Conservation (phyloP, 2,888 invertebrate species). For the Drosophila mettleri region DNA sequence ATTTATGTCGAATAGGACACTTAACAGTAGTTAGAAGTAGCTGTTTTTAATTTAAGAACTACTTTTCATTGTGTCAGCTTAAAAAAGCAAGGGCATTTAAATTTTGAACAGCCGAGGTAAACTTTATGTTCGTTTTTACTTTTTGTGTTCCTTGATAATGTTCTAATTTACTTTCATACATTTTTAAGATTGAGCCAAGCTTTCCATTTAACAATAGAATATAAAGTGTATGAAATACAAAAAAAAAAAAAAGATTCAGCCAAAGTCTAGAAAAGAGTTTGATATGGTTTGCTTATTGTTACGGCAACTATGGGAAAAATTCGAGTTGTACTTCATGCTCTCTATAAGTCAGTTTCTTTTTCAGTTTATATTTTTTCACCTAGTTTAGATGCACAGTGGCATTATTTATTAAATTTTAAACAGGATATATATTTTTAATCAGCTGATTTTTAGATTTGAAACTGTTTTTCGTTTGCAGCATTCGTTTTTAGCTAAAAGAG, state of each 20-base stretch:
- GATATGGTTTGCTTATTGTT: constrained; percentile 26
- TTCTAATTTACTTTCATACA: background rate
- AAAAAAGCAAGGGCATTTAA: constrained; percentile 28
- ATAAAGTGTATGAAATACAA: constrained; percentile 9
- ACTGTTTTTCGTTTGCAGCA: constrained; percentile 58
- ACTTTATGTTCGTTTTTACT: background rate
- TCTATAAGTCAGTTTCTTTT: constrained; percentile 36
- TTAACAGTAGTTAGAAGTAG: too few relatives aligned
- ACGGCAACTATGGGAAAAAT: constrained; percentile 46
- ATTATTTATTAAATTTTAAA: constrained; percentile 62
- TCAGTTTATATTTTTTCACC: constrained; percentile 49
- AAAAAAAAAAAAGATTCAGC: constrained; percentile 71
- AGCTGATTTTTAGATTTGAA: constrained; percentile 45
- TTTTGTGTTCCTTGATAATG: constrained; percentile 1
- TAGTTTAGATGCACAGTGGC: constrained; percentile 65
- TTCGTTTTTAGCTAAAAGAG: constrained; percentile 72
- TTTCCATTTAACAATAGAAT: constrained; percentile 26
- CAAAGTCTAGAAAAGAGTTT: constrained; percentile 70
- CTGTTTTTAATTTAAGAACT: background rate
- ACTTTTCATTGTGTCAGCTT: background rate
- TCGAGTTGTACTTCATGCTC: constrained; percentile 64
- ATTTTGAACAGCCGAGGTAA: constrained; percentile 27
- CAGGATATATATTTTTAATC: constrained; percentile 60
- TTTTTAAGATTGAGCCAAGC: constrained; percentile 6
- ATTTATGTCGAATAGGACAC: too few relatives aligned